Base-by-base conservation (phyloP, 2,113 vertebrate genomes). In the Thinocorus orbignyianus region DNA sequence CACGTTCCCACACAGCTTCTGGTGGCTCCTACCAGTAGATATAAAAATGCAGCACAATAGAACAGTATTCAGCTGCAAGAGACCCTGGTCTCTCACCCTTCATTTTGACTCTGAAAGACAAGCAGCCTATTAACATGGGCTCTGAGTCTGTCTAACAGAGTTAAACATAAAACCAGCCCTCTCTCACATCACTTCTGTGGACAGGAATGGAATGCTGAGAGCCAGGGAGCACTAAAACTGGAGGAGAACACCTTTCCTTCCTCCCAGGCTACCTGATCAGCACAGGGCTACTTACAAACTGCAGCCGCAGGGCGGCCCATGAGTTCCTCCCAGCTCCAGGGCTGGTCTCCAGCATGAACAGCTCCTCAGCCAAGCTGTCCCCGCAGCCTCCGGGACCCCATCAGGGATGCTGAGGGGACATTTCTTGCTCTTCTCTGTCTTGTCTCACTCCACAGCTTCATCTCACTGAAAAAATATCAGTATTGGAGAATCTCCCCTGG, bases 221-320 rank as follows among this genome's bases (percentile, higher is more conserved):
- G 68, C 62, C 74, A 23, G 14, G 66, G 61, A 86, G 61, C 24
- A 7, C 78, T 85, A 86, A 87, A 95, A 94, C 22, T 23, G 73
- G 49, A 93, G 44, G 44, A 92, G 57, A 95, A 79, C 62, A 79
- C 81, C 82, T 54, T 85, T 58, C 71, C 82, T 93, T 94, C 90
- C 79, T 93, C 49, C 35, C 42, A 14, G 16, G 37, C 19, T 73
- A 77, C 80, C 58, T 60, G n/a, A 87, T 54, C 15, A 2, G 44
- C 71, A 49, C 44, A 83, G 4, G 44, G 30, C 42, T 69, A 5
- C 8, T 30, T 39, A 39, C 1, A 1, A 71, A 55, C 28, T 6
- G 7, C 16, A 1, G 14, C 39, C 2, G 4, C 7, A 52, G 42
- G 74, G 83, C 64, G 91, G 92, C 42, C 85, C 69, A 13, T 31